Evolutionary conservation across 1,140 invertebrate genomes (phyloP).

Genomic region (Calliphora vicina): DNA sequence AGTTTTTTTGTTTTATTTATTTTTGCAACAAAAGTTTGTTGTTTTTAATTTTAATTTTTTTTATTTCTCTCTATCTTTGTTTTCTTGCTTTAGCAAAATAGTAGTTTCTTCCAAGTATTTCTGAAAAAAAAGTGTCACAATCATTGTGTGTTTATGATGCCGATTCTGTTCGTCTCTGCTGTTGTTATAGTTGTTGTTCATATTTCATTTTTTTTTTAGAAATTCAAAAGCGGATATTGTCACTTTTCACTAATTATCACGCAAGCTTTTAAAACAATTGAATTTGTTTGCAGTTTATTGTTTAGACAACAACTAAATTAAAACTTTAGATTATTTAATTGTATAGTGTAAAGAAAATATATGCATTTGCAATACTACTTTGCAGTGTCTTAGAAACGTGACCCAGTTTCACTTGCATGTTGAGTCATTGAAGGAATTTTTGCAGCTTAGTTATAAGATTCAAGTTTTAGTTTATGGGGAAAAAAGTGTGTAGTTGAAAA

Average conservation of each 20-base stretch:
- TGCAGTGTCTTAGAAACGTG: not conserved
- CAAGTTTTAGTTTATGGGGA: no score
- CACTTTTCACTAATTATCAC: slow-evolving; percentile 5
- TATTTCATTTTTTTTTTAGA: not conserved
- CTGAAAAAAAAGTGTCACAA: not conserved
- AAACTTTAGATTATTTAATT: not conserved
- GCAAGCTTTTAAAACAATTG: not conserved
- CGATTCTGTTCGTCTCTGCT: no score
- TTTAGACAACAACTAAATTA: not conserved
- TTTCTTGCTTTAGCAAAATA: not conserved
- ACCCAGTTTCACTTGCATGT: not conserved
- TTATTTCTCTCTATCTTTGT: not conserved
- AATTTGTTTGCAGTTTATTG: not conserved
- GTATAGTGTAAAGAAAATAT: not conserved
- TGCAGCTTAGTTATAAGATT: no score
- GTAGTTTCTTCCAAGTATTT: not conserved
- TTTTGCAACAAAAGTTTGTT: not conserved
- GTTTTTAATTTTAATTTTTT: not conserved
- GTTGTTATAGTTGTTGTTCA: not conserved
- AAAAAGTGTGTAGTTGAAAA: no score
- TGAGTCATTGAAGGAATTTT: no score
- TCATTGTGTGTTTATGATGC: not conserved
- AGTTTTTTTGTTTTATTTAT: not conserved
- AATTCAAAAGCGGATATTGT: slow-evolving; percentile 13
- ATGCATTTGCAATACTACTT: no score